Base-by-base conservation (phyloP, 2,888 invertebrate genomes). In the Hirtodrosophila alboralis region DNA sequence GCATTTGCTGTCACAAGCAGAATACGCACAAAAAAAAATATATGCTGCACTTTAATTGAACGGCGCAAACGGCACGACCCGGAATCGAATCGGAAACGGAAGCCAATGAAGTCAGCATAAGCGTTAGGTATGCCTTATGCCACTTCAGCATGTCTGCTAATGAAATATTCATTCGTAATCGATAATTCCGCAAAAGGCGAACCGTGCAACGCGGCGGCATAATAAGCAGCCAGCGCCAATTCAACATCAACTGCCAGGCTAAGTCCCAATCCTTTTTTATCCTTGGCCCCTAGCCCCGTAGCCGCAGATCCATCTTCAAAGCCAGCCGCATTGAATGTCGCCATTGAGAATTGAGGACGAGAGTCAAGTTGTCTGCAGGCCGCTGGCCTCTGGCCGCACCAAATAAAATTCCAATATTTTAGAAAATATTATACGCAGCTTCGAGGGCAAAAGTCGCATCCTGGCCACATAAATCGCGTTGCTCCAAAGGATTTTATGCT, bases 121-220 rank as follows among this genome's bases (percentile, higher is more conserved):
- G 52, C 61, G 43, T 27, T 45, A 66, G 77, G 57, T 71, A 23
- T 23, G 23, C 23, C 23, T 23, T 23, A 23, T 21, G 37, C 12
- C 33, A 40, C 27, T 51, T 48, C 53, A 41, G 57, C 57, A 57
- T 60, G 63, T 58, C 67, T 59, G 59, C 75, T 78, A 75, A 84
- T 84, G 70, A 84, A 84, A 77, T 84, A 83, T 86, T 81, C 80
- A 86, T 85, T 84, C 52, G 73, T 66, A 83, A 86, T 83, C 83
- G 86, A 83, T 83, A 83, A 84, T 81, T 84, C 86, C 84, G 84
- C 86, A 84, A 73, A 63, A 36, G 60, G 69, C 69, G 44, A 53
- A 43, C 40, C 45, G 23, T 53, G 51, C 53, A 57, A 60, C 56
- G 59, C 66, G 75, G 59, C 59, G 63, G 76, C 80, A 84, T 83